A percentile compares a stretch with the other conserved stretches of the same genome.
phyloP scores from a whole-genome alignment of 2,113 vertebrate genomes.

The Vulpes vulpes region DNA sequence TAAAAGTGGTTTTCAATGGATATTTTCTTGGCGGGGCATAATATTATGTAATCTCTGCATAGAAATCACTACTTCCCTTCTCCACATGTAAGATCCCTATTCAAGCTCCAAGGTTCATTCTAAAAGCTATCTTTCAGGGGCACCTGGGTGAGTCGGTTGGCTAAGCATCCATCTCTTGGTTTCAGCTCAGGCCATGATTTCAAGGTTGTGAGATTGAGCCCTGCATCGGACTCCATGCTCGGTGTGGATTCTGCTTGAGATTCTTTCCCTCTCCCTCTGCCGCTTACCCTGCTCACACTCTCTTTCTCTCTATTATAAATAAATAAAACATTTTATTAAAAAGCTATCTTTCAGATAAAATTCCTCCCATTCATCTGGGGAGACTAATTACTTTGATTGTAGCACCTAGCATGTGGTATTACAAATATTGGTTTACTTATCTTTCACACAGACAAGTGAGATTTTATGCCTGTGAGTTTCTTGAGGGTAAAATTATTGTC shows the following conservation, averaged over 20 bases:
- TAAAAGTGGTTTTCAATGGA: conserved; percentile 40
- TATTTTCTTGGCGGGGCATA: conserved; percentile 10
- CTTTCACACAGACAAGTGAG: neutral
- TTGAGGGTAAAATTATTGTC: neutral
- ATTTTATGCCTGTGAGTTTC: neutral
- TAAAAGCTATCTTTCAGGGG: neutral
- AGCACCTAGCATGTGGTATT: neutral
- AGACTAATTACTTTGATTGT: neutral
- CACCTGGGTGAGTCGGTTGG: neutral
- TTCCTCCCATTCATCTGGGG: neutral
- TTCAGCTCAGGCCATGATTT: neutral
- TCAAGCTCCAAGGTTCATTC: neutral
- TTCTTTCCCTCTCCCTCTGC: neutral
- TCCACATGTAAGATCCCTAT: neutral
- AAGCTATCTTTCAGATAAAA: neutral
- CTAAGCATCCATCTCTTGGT: neutral
- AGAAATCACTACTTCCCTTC: neutral
- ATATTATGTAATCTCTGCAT: neutral
- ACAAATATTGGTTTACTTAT: neutral
- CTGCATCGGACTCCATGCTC: neutral
- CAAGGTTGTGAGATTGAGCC: neutral
- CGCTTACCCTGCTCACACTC: neutral
- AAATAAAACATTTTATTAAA: neutral
- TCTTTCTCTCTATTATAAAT: neutral
- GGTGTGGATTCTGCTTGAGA: neutral